These are phyloP conservation scores for Bombylius discolor DNA, from an alignment of 2,888 invertebrate species.

Conservation along the genomic window DNA sequence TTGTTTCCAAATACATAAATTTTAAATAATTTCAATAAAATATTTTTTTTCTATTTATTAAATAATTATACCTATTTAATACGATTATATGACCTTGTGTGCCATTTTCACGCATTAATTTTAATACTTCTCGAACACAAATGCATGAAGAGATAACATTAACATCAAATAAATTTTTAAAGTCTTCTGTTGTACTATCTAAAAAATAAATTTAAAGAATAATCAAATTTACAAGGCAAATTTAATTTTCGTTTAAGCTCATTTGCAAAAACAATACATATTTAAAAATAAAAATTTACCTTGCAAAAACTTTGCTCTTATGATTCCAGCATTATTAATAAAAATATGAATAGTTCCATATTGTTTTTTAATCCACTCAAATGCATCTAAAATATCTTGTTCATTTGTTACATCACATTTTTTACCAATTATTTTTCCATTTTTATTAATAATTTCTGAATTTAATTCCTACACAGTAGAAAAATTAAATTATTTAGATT, in stretches of 20 bases:
- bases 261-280: background rate
- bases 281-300: slow-evolving; percentile 17
- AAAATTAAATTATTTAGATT: background rate
- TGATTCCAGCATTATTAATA: slow-evolving; percentile 35
- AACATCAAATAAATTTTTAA: slow-evolving; percentile 31
- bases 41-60: slow-evolving; percentile 6
- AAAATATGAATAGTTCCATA: slow-evolving; percentile 30
- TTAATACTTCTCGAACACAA: slow-evolving; percentile 43
- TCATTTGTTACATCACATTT: slow-evolving; percentile 33
- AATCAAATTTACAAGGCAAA: background rate
- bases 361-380: slow-evolving; percentile 26
- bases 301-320: slow-evolving; percentile 29
- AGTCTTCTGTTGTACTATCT: slow-evolving; percentile 25
- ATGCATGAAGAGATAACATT: slow-evolving; percentile 46
- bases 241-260: too few relatives aligned
- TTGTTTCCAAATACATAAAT: too few relatives aligned
- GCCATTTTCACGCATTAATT: slow-evolving; percentile 40
- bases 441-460: background rate
- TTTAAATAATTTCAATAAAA: too few relatives aligned
- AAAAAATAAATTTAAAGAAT: slow-evolving; percentile 8
- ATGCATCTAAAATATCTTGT: slow-evolving; percentile 23
- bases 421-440: slow-evolving; percentile 28
- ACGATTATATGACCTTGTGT: slow-evolving; percentile 47
- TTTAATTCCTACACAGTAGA: background rate
- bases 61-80: slow-evolving; percentile 42